Base-by-base conservation (phyloP, 2,888 invertebrate genomes). In the Drosophila nr. fundita region DNA sequence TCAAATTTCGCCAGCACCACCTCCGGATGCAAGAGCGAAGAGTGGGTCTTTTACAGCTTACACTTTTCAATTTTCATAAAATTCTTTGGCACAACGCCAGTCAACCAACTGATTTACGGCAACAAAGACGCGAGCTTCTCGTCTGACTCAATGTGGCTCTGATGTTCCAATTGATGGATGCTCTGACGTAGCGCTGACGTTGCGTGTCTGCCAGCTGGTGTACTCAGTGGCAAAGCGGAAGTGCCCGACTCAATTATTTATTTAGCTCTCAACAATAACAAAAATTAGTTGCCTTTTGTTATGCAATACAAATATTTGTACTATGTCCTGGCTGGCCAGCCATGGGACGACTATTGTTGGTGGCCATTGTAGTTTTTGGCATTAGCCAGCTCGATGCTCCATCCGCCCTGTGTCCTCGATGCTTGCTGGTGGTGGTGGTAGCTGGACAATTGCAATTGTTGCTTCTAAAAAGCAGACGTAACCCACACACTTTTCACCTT, bases 371-470 rank as follows among this genome's bases (percentile, higher is more conserved):
- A 68, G 70, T 66, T 76, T 73, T 81, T 68, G 76, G 68, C 70
- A 83, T 83, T 83, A 80, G 80, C 71, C 59, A 61, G 59, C 77
- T 63, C n/a, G 32, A 24, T 30, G 30, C n/a, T n/a, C 13, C 30
- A 8, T 2, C 11, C 48, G 34, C 40, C 13, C 4, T 15, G 36
- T 11, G n/a, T 13, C 4, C 57, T 42, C 3, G 15, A n/a, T 29
- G 38, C 8, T 29, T 11, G 48, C 29, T 24, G 36, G 2, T 45
- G 8, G 15, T 21, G 45, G 15, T 24, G 30, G 27, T 59, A 57
- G 78, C 72, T 59, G 85, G 73, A 87, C 90, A 89, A 87, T 84
- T 80, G 86, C 80, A 87, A 87, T 90, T 87, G 87, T 87, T 90
- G 86, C 88, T 70, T 76, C 83, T 55, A 65, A 58, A 60, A 62